These are phyloP conservation scores for Varanus komodoensis DNA, from an alignment of 2,113 vertebrate species.

Conservation along the genomic window DNA sequence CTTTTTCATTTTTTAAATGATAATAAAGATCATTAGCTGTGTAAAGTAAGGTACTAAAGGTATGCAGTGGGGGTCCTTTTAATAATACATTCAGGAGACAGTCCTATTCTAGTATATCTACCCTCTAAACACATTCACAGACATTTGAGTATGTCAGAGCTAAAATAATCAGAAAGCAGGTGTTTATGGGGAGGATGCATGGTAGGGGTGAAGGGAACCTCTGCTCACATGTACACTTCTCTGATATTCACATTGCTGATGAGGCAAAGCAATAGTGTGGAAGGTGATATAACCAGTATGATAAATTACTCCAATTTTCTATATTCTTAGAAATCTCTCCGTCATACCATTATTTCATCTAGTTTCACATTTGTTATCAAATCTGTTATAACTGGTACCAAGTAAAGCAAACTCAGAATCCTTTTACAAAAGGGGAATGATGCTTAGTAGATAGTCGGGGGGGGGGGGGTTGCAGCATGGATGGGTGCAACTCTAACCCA, in stretches of 20 bases:
- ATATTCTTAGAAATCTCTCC: neutral
- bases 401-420: no score
- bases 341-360: no score
- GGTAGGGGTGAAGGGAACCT: neutral
- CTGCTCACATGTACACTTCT: neutral
- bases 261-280: neutral
- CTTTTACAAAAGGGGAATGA: no score
- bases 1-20: neutral
- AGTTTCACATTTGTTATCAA: no score
- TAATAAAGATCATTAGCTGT: slow-evolving; percentile 4
- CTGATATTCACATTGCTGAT: neutral
- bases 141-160: neutral
- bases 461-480: no score
- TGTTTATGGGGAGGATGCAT: neutral
- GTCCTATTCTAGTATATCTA: neutral
- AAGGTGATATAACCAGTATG: neutral
- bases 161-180: neutral
- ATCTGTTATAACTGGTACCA: no score
- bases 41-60: slow-evolving; percentile 31
- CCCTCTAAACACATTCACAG: neutral
- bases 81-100: neutral
- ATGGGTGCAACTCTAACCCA: no score
- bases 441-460: no score
- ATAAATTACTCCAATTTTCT: neutral
- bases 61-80: slow-evolving; percentile 1